Conservation (phyloP, 92 coral and sea anemone genomes). For the Bergia sp. region DNA sequence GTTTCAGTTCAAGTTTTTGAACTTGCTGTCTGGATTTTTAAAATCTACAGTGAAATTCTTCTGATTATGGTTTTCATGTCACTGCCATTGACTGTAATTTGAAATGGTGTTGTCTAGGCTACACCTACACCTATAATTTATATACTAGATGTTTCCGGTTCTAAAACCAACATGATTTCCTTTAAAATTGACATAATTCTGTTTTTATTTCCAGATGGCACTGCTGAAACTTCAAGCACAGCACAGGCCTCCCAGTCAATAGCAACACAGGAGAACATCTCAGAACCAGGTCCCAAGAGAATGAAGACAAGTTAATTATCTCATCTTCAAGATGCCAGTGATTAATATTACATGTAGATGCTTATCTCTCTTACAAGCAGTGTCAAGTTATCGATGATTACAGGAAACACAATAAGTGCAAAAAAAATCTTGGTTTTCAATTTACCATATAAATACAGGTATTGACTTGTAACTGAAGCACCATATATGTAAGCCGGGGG, state of each 20-base stretch:
- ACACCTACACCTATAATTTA: too few species aligned
- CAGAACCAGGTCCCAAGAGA: constrained; percentile 44
- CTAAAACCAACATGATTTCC: too few species aligned
- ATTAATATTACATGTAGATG: not conserved
- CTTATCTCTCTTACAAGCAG: not conserved
- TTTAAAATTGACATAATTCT: not conserved
- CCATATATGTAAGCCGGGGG: too few species aligned
- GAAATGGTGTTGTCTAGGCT: not conserved
- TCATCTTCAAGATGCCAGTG: not conserved
- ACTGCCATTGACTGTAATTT: too few species aligned
- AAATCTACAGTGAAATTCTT: too few species aligned
- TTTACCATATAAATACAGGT: not conserved
- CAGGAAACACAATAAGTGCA: not conserved
- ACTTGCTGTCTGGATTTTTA: too few species aligned
- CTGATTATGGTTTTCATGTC: too few species aligned
- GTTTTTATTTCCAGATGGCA: constrained; percentile 16
- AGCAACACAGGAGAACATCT: constrained; percentile 14
- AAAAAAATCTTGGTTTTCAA: not conserved
- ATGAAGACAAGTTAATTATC: constrained; percentile 37
- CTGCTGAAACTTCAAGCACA: constrained; percentile 3
- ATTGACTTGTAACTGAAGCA: not conserved
- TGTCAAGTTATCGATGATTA: constrained; percentile 13
- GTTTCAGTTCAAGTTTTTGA: too few species aligned
- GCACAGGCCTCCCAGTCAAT: constrained; percentile 27
- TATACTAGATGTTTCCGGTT: not conserved